Conservation (phyloP, 2,113 vertebrate species). For the Oreochromis spilurus region DNA sequence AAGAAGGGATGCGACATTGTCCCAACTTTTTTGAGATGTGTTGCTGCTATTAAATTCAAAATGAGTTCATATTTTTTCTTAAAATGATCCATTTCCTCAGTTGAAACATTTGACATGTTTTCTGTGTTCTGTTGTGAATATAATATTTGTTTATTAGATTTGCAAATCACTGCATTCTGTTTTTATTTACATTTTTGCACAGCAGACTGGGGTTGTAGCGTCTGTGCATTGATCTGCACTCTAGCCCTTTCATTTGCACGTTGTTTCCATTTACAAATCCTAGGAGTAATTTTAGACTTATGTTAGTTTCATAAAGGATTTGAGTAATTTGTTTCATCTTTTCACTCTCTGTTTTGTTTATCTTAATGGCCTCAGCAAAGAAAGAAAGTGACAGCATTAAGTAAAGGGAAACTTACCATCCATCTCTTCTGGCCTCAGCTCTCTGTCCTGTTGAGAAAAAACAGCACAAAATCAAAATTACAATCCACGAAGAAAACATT, state of each 20-base stretch:
- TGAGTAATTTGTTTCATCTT: background rate
- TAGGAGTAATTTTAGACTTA: background rate
- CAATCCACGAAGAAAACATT: background rate
- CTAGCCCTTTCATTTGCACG: background rate
- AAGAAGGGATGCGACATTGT: background rate
- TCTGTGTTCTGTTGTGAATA: background rate
- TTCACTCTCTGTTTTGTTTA: background rate
- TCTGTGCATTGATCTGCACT: background rate
- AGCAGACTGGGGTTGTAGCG: background rate
- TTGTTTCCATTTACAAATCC: background rate
- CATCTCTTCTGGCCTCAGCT: conserved; percentile 93
- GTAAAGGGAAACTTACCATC: conserved; percentile 79
- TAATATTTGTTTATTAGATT: background rate
- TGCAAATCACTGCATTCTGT: background rate
- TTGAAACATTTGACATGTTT: background rate
- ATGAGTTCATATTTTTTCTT: background rate
- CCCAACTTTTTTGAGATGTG: background rate
- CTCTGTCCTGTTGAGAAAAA: conserved; percentile 84
- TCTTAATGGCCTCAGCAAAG: background rate
- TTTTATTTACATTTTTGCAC: background rate
- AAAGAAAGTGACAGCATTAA: background rate
- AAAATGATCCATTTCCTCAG: background rate
- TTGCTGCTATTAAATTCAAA: background rate
- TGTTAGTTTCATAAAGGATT: background rate
- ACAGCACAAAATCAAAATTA: background rate